Base-by-base conservation (phyloP, 2,113 vertebrate genomes). In the Caranx melampygus region DNA sequence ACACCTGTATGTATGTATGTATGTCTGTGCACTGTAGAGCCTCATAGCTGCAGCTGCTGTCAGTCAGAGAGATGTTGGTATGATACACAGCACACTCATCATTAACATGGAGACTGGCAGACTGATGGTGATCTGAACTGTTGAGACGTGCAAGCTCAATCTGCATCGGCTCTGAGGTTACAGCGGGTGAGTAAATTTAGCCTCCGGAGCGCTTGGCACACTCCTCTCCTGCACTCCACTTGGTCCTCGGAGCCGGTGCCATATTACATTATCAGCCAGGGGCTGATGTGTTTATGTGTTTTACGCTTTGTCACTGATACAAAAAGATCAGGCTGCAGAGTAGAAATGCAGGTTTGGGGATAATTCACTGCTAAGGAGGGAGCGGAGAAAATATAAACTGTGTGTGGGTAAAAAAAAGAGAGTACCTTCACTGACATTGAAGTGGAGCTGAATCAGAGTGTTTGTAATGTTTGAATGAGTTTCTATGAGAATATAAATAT, bases 241-340 rank as follows among this genome's bases (percentile, higher is more conserved):
- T 52, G 55, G 66, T 55, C 72, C 84, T 69, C 11, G 8, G 33
- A 79, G 81, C 79, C 59, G 63, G 37, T 89, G 90, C 85, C 88
- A 88, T 82, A 87, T 87, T 91, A 73, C 70, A 80, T 89, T 88
- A 89, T 80, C 82, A 67, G 83, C 79, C 73, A 18, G 62, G 31
- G 67, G 80, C 64, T 81, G 85, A 83, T 79, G 72, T 87, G 87
- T 89, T 86, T 84, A 85, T 73, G 88, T 81, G 87, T 85, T 85
- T 85, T 78, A 58, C 73, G 85, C 81, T 85, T 79, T 85, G 86
- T 85, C 84, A 87, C 57, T 55, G 82, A 88, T 75, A 89, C 63
- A 82, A 80, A 78, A 75, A 70, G 76, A 78, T 42, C 72, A 40
- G 66, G 69, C 65, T 71, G 65, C 18, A 15, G 45, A 35, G 9